These are phyloP conservation scores for Sebastes minor DNA, from an alignment of 2,797 vertebrate species.

Conservation along the genomic window DNA sequence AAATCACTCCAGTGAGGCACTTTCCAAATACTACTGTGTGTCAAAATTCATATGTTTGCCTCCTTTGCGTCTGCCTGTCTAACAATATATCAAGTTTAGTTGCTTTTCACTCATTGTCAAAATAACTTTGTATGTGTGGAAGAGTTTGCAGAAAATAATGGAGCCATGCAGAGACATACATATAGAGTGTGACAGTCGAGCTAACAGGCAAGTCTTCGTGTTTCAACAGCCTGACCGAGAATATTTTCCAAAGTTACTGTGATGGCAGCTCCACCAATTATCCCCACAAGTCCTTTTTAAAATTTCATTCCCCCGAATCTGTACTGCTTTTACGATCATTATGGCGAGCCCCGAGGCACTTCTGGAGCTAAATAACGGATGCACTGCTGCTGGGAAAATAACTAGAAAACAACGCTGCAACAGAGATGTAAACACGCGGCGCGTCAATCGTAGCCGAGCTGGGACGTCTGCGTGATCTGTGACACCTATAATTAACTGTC, in stretches of 20 bases:
- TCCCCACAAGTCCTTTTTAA: conserved; percentile 66
- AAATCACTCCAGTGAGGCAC: conserved; percentile 23
- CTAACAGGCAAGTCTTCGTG: conserved; percentile 44
- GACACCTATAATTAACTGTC: conserved; percentile 84
- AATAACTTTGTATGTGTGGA: conserved; percentile 44
- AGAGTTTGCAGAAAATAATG: conserved; percentile 57
- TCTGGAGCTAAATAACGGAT: conserved; percentile 68
- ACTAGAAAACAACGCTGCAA: conserved; percentile 77
- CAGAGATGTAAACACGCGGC: conserved; percentile 76
- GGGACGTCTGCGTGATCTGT: conserved; percentile 78
- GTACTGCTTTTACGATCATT: conserved; percentile 81
- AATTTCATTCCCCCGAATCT: conserved; percentile 68
- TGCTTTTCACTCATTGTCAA: conserved; percentile 61
- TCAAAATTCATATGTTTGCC: conserved; percentile 50
- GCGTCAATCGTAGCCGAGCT: conserved; percentile 73
- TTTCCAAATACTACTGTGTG: conserved; percentile 27
- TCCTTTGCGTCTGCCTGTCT: conserved; percentile 21
- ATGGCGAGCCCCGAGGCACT: conserved; percentile 78
- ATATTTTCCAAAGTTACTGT: conserved; percentile 58
- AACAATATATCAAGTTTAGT: conserved; percentile 42
- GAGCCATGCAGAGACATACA: conserved; percentile 38
- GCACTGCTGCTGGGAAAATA: conserved; percentile 67
- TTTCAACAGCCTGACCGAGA: conserved; percentile 61
- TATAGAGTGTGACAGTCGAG: conserved; percentile 50
- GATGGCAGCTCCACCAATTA: conserved; percentile 75